A percentile compares a stretch with the other conserved stretches of the same genome.
Conservation (phyloP, 2,113 vertebrate species). For the Columbina picui region DNA sequence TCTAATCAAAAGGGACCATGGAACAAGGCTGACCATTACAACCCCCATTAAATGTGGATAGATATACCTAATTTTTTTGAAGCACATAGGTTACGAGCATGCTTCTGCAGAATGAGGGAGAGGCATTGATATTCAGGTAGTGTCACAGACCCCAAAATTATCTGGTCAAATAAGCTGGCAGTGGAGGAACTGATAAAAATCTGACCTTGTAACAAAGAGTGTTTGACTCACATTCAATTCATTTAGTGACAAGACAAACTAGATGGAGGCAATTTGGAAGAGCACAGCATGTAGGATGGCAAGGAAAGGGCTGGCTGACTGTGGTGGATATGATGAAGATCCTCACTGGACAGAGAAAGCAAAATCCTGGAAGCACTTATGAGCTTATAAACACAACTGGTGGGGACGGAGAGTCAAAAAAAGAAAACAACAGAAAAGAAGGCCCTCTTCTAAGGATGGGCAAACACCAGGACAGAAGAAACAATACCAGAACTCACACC, state of each 20-base stretch:
- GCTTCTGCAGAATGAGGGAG: not conserved
- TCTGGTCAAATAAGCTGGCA: not conserved
- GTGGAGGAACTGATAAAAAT: not conserved
- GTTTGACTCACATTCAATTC: not conserved
- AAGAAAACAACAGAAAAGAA: not conserved
- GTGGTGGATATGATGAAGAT: not conserved
- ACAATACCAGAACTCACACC: not conserved
- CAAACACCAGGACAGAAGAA: not conserved
- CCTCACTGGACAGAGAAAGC: not conserved
- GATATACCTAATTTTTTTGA: not conserved
- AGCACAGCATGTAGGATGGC: not conserved
- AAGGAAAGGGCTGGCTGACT: not conserved
- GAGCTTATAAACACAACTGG: not conserved
- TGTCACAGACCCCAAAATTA: not conserved
- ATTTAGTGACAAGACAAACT: not conserved
- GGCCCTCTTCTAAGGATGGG: not conserved
- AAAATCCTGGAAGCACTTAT: not conserved
- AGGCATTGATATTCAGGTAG: not conserved
- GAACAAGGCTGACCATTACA: not conserved
- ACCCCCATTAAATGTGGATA: rapidly evolving
- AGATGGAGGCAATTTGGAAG: not conserved
- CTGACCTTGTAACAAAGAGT: not conserved
- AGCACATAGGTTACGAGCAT: not conserved
- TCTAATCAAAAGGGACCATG: not conserved
- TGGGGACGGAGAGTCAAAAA: not conserved